Conservation (phyloP, 2,113 vertebrate genomes). For the Eira barbara region DNA sequence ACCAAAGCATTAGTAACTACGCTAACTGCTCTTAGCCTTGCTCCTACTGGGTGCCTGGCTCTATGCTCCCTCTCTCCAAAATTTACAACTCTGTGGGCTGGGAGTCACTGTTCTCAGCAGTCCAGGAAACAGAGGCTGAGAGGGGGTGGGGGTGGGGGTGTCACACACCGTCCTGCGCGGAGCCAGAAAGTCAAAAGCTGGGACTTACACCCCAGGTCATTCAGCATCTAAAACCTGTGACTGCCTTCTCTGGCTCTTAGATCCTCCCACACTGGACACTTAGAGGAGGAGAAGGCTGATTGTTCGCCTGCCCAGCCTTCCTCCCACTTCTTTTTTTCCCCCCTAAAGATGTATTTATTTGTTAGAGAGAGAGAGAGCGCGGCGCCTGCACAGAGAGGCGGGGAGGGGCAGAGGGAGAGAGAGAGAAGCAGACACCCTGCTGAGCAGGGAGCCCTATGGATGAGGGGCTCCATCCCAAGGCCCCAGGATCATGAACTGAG, state of each 20-base stretch:
- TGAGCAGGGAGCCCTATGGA: not conserved
- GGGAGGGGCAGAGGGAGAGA: not conserved
- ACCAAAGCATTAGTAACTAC: not conserved
- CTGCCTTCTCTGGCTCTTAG: not conserved
- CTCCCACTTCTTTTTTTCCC: not conserved
- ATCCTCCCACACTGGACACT: not conserved
- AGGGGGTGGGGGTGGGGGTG: not conserved
- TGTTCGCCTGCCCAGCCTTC: not conserved
- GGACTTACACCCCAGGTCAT: not conserved
- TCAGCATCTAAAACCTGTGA: not conserved
- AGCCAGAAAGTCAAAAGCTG: not conserved
- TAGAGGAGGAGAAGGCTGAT: not conserved
- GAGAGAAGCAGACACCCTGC: not conserved
- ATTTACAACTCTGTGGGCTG: not conserved
- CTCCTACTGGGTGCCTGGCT: not conserved
- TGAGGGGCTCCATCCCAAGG: not conserved
- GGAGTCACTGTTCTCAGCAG: not conserved
- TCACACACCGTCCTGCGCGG: not conserved
- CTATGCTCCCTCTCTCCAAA: not conserved
- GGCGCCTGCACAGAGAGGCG: rapidly evolving
- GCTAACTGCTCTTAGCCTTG: not conserved
- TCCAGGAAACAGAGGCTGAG: not conserved
- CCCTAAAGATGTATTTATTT: not conserved
- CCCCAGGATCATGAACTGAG: not conserved
- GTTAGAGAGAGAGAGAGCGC: not conserved